Conservation (phyloP, 2,888 invertebrate species). For the Mystacides longicornis region DNA sequence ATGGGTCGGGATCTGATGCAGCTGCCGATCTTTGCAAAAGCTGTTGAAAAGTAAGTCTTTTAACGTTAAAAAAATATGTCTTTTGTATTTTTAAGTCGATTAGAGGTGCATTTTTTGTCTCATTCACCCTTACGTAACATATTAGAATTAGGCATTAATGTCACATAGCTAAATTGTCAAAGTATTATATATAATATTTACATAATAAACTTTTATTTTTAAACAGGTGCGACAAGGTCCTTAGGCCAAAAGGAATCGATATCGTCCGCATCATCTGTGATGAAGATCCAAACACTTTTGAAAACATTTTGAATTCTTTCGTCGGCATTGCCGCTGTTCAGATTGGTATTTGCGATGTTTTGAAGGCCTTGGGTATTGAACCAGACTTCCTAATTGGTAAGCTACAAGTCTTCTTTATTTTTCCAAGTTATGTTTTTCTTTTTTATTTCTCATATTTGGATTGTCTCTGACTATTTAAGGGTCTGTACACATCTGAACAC, state of each 20-base stretch:
- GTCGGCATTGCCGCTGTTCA: constrained; percentile 70
- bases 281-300: constrained; percentile 54
- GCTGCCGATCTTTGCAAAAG: constrained; percentile 63
- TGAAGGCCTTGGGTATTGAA: constrained; percentile 44
- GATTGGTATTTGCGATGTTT: constrained; percentile 46
- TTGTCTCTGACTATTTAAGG: too few relatives aligned
- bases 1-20: constrained; percentile 74
- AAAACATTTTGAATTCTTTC: constrained; percentile 63
- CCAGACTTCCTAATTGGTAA: constrained; percentile 46
- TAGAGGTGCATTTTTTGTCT: too few relatives aligned
- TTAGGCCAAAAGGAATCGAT: constrained; percentile 58
- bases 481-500: too few relatives aligned
- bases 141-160: too few relatives aligned
- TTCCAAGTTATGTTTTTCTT: too few relatives aligned
- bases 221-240: constrained; percentile 49
- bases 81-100: neutral
- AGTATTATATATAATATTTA: too few relatives aligned
- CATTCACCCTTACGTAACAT: too few relatives aligned
- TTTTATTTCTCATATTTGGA: too few relatives aligned
- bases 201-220: neutral
- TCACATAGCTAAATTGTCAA: too few relatives aligned
- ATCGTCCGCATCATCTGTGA: constrained; percentile 55
- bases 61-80: neutral
- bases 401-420: constrained; percentile 16
- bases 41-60: constrained; percentile 51